Evolutionary conservation across 2,888 invertebrate genomes (phyloP).

Genomic region (Philaethria dido): DNA sequence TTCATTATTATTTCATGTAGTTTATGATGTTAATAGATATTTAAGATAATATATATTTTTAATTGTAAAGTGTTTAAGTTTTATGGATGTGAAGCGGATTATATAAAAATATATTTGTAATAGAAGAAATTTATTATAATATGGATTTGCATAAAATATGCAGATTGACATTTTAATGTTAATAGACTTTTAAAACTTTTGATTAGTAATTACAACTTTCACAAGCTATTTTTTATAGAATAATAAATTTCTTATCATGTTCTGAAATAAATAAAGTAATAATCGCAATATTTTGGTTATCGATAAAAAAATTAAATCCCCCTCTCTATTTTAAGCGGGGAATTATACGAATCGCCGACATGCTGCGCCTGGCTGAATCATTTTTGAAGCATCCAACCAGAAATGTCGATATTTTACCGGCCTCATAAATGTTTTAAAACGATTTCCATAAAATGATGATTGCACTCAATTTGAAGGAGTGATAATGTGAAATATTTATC

Average conservation of each 20-base stretch:
- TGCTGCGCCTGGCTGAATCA: conserved; percentile 48
- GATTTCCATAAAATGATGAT: conserved; percentile 29
- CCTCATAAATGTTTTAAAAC: conserved; percentile 29
- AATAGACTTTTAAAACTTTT: not conserved
- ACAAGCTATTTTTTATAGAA: too few relatives aligned
- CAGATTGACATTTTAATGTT: too few relatives aligned
- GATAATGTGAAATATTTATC: conserved; percentile 21
- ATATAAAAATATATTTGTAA: too few relatives aligned
- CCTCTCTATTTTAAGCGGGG: conserved; percentile 43
- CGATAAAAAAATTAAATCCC: conserved; percentile 19
- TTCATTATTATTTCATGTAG: not conserved
- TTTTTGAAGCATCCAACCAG: conserved; percentile 49
- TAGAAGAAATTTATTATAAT: too few relatives aligned
- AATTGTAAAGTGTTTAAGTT: too few relatives aligned
- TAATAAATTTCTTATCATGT: too few relatives aligned
- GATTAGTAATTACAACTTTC: too few relatives aligned
- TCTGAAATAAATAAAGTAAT: too few relatives aligned
- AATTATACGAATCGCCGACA: conserved; percentile 43
- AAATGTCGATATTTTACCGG: conserved; percentile 47
- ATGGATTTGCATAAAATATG: too few relatives aligned
- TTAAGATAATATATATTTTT: too few relatives aligned
- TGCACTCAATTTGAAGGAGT: conserved; percentile 23
- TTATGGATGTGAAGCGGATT: too few relatives aligned
- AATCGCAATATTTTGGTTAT: conserved; percentile 18
- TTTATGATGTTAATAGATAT: not conserved